Conservation (phyloP, 2,113 vertebrate species). For the Rousettus leschenaultii region DNA sequence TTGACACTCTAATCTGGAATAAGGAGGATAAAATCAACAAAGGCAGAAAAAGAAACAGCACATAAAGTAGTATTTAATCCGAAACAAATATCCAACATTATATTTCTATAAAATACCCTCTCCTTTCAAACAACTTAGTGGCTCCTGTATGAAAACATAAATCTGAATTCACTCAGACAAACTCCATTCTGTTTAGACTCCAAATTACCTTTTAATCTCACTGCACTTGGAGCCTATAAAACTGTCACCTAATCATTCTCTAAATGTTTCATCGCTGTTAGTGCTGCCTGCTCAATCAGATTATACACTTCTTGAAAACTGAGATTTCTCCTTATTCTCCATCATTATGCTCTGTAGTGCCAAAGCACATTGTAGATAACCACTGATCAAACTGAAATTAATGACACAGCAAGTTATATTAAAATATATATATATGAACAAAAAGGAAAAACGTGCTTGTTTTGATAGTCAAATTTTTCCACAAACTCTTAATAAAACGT, state of each 20-base stretch:
- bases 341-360: background rate
- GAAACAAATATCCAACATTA: background rate
- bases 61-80: background rate
- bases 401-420: background rate
- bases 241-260: background rate
- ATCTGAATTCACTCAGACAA: background rate
- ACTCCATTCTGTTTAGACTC: background rate
- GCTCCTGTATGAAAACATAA: background rate
- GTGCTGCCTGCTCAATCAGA: background rate
- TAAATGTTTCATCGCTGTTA: background rate
- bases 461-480: conserved; percentile 14
- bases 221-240: background rate
- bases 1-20: background rate
- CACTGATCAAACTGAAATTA: background rate
- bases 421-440: background rate
- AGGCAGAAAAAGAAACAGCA: background rate
- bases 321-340: background rate
- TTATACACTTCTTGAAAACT: background rate
- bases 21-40: background rate
- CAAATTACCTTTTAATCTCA: background rate
- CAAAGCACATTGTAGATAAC: background rate
- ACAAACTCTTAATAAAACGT: conserved; percentile 27
- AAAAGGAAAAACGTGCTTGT: conserved; percentile 5
- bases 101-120: background rate
- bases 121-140: background rate